These are phyloP conservation scores for Pocillopora meandrina DNA, from an alignment of 92 coral and sea anemone species.

Conservation along the genomic window DNA sequence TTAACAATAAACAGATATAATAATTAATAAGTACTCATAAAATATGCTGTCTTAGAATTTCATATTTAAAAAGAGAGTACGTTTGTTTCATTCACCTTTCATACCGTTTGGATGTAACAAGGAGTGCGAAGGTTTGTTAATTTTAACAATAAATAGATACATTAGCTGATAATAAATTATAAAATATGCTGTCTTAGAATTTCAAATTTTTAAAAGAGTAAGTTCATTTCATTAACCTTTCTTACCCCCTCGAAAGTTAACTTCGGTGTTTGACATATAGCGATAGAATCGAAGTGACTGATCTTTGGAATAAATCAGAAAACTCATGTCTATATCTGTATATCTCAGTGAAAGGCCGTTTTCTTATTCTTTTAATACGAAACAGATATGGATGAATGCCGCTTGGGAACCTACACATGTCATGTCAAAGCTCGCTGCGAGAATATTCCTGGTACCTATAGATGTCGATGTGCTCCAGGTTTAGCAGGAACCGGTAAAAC, in stretches of 20 bases:
- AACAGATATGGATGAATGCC: slow-evolving; percentile 13
- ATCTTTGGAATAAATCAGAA: not conserved
- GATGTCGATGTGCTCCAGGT: not conserved
- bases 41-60: not conserved
- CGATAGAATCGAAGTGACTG: not conserved
- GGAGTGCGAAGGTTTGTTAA: not conserved
- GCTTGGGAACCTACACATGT: not conserved
- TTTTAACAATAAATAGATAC: not conserved
- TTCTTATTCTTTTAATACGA: no score
- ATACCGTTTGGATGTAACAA: not conserved
- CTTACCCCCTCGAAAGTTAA: no score
- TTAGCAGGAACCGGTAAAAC: not conserved
- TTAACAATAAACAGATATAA: not conserved
- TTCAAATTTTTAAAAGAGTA: not conserved
- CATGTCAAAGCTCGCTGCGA: not conserved
- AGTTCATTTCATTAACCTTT: not conserved
- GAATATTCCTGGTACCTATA: slow-evolving; percentile 3
- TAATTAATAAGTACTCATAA: not conserved
- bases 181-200: not conserved
- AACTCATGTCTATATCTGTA: not conserved
- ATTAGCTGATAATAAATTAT: not conserved
- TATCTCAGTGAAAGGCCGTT: not conserved
- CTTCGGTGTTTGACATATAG: no score
- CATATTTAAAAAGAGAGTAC: not conserved
- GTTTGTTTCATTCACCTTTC: not conserved